Evolutionary conservation across 2,888 invertebrate genomes (phyloP), one percentile per base, ranked within the genome.

Genomic region (Parnassius apollo): DNA sequence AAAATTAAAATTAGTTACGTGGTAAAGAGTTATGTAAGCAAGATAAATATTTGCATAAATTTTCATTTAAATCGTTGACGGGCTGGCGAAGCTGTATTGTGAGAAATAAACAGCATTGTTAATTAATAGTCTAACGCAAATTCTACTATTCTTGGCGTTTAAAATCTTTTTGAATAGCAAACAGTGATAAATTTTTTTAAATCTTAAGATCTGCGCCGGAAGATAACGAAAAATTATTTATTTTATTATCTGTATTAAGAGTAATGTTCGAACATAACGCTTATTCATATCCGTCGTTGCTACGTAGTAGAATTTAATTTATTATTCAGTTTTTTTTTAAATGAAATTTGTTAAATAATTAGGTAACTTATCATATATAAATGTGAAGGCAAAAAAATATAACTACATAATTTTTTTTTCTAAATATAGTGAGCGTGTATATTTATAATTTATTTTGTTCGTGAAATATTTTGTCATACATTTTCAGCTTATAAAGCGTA

Each of bases 31-130:
- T 46, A 55, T 65, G 62, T 62, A 62, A 58, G 64, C 60, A 64
- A 57, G 45, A 46, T 58, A 25, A 50, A 57, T 44, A 68, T 69
- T 71, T 57, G 64, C 67, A 69, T 68, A 68, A 61, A 69, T 69
- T 69, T 67, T 68, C 46, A 71, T 67, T 66, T 61, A 61, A 68
- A 71, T 64, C 57, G 64, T 57, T 60, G 62, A 57, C 57, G 61
- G 62, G 63, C 63, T 57, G 50, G 65, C 58, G 62, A 13, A 11
- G 58, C 42, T 54, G 48, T 57, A 10, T 42, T 44, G 61, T 62
- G 57, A 53, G 64, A 64, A 59, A 56, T 52, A 63, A 45, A 59
- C 11, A 12, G 56, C 59, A 53, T 51, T 59, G 55, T 52, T 58
- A 52, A 60, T 59, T 62, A 53, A n/a, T 57, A 25, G 22, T 3